Percentiles rank a stretch among this genome's conserved stretches.
These are phyloP conservation scores for Trissoscelio sp. DNA, from an alignment of 2,888 invertebrate species.

Conservation along the genomic window DNA sequence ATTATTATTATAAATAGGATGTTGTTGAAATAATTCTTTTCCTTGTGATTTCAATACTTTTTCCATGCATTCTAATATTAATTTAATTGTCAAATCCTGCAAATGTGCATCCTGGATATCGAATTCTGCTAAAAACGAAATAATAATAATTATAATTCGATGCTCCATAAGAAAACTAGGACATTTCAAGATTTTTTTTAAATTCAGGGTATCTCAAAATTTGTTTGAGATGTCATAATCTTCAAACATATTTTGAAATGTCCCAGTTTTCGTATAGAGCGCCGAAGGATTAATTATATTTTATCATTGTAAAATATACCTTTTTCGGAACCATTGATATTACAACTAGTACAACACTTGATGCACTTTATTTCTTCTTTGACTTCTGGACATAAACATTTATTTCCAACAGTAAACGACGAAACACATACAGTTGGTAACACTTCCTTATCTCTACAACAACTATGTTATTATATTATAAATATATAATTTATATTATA, in stretches of 20 bases:
- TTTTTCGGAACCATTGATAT: conserved; percentile 12
- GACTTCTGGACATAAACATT: conserved; percentile 11
- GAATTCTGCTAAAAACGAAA: conserved; percentile 10
- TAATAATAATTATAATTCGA: too few species aligned
- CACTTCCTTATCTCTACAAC: conserved; percentile 38
- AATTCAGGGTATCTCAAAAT: too few species aligned
- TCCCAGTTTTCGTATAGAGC: too few species aligned
- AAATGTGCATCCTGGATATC: conserved; percentile 37
- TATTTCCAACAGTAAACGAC: conserved; percentile 41
- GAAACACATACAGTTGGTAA: conserved; percentile 38
- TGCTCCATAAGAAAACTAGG: too few species aligned
- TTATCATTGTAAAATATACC: too few species aligned
- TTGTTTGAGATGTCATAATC: too few species aligned
- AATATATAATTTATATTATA: background rate
- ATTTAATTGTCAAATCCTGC: conserved; percentile 55
- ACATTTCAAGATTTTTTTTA: too few species aligned
- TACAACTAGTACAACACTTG: conserved; percentile 32
- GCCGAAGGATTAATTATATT: too few species aligned
- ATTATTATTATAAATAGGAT: background rate
- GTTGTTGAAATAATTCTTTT: conserved; percentile 43
- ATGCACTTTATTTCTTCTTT: conserved; percentile 50
- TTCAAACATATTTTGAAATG: too few species aligned
- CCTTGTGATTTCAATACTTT: conserved; percentile 54
- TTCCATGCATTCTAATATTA: conserved; percentile 56
- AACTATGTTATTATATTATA: conserved; percentile 23